Evolutionary conservation across 2,113 vertebrate species (phyloP), one percentile per base, ranked within the genome.

Genomic region (Hippocampus abdominalis): DNA sequence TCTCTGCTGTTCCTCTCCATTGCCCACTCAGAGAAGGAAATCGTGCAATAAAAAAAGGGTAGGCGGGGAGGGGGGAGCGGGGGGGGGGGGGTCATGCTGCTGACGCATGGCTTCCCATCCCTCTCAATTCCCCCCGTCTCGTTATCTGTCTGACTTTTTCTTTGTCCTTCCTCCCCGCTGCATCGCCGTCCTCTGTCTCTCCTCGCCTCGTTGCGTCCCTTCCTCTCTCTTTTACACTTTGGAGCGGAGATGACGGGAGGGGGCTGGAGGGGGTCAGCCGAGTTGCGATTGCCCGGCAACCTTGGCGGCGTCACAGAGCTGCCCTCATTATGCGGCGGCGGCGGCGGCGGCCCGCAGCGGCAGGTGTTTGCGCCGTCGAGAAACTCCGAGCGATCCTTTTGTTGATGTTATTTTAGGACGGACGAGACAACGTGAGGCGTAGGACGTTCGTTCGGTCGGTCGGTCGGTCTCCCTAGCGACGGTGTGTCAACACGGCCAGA

Each of bases 81-180:
- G 10, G 4, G 2, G 10, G 20, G 13, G 20, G 36, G 21, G 10
- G 20, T 54, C 51, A 23, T 11, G 27, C 62, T 87, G 85, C 87
- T 89, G 86, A 88, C 88, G 81, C 86, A 89, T 84, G 73, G 60
- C 75, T 88, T 88, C 78, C 68, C 73, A 59, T 77, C 80, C 64
- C 78, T 84, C 85, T 83, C 79, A 60, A 74, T 81, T 79, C 82
- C 79, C 75, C 51, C 72, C 76, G 69, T 39, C 76, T 72, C 74
- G 75, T 89, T 84, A 83, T 81, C 85, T 78, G 71, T 88, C 85
- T 84, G 83, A 85, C 84, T 87, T 84, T 88, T 87, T 82, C 81
- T 85, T 80, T 80, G 81, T 86, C 86, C 84, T 85, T 85, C 79
- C 81, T 64, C 77, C 42, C 64, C 74, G 76, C 86, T 64, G 78